A percentile compares a stretch with the other conserved stretches of the same genome.
These are phyloP conservation scores for Eulimnadia texana DNA, from an alignment of 1,140 invertebrate genomes.

Conservation along the genomic window DNA sequence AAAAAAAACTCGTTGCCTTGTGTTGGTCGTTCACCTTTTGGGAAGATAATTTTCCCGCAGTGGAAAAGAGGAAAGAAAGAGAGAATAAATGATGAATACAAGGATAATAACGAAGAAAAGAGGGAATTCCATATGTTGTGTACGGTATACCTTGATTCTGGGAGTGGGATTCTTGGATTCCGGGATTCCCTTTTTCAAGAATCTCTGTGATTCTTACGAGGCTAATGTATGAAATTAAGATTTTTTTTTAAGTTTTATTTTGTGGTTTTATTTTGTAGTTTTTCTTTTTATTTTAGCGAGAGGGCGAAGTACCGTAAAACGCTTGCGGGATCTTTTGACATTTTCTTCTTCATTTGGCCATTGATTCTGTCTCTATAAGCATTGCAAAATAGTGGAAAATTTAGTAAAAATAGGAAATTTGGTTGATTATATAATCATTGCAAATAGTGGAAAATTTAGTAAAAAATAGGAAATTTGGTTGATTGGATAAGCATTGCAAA, in stretches of 20 bases:
- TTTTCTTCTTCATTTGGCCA: neutral
- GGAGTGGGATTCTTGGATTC: no score
- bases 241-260: no score
- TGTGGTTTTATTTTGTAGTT: neutral
- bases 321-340: slow-evolving; percentile 1
- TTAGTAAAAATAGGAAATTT: neutral
- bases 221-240: no score
- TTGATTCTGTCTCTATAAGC: no score
- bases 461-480: neutral
- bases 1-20: neutral
- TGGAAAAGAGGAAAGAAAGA: no score
- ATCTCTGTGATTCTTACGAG: no score
- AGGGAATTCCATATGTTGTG: no score
- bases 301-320: slow-evolving; percentile 10
- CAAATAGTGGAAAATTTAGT: neutral
- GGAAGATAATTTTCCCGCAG: no score
- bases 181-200: no score
- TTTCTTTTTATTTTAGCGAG: neutral
- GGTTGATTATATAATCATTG: neutral
- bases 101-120: no score
- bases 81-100: no score
- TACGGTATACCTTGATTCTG: no score
- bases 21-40: neutral
- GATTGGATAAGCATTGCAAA: neutral
- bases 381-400: neutral